Base-by-base conservation (phyloP, 1,140 invertebrate species). In the Nilaparvata lugens region DNA sequence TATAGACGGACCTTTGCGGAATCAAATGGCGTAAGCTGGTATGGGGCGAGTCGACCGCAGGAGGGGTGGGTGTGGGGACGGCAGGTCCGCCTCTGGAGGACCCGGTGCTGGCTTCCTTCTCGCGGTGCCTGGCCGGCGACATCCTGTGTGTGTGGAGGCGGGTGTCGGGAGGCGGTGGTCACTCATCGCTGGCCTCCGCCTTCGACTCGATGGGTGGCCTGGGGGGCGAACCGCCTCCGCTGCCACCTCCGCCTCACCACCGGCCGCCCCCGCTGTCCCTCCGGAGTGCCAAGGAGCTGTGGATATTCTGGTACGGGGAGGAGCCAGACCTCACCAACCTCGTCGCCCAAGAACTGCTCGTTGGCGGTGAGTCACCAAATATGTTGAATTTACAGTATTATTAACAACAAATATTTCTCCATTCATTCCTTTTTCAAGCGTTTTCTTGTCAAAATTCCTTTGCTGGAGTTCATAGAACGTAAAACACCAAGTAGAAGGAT, bases 291-390 rank as follows among this genome's bases (percentile, higher is more conserved):
- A 98, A 97, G 79, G 95, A 98, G 76, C 81, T 98, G 14, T 98
- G 95, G 96, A 91, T 98, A 71, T 98, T 98, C 79, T 98, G 95
- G 95, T 98, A 98, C 79, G 95, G 95, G 69, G 93, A 97, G 74
- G 92, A 97, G 76, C 94, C 94, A 25, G 90, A 95, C 74, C 82
- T 95, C 54, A 84, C 81, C 71, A 87, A 88, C 67, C 79, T 91
- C 59, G 85, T 92, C 61, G 85, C 88, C 52, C 85, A 84, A 3
- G 88, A 91, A 74, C 82, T 93, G 58, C 81, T 89, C 53, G 79
- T 82, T 64, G 81, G 81, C 67, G 87, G 87, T 90, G 75, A 85
- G 84, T 83, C 66, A 35, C 7, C 25, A 28, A 3, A 28, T 4
- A 28, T 28, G 25, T 7, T 28, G 25, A 28, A 28, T 28, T 7